These are phyloP conservation scores for Prionchulus punctatus DNA, from an alignment of 2,888 invertebrate species.

Conservation along the genomic window DNA sequence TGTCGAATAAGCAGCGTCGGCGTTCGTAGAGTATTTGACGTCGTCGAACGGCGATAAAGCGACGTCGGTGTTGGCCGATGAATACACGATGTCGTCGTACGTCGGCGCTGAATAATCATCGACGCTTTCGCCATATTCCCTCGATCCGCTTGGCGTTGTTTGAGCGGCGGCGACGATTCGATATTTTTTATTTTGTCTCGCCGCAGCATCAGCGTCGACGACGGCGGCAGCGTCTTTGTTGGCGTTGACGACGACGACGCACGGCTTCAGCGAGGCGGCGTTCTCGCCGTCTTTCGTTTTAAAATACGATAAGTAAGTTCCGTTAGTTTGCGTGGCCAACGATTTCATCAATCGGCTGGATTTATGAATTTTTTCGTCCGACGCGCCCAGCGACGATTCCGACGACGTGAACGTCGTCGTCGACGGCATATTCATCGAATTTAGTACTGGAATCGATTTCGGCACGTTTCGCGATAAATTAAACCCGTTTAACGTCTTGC, in stretches of 20 bases:
- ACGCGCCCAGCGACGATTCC: background rate
- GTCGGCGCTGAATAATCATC: too few relatives aligned
- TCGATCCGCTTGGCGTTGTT: background rate
- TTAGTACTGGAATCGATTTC: background rate
- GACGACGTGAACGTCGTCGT: background rate
- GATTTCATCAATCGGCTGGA: background rate
- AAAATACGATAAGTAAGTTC: background rate
- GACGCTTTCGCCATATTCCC: too few relatives aligned
- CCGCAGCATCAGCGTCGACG: background rate
- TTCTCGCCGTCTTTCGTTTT: background rate
- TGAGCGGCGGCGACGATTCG: background rate
- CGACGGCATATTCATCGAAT: background rate
- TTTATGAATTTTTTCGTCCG: background rate
- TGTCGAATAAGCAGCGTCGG: background rate
- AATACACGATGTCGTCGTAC: too few relatives aligned
- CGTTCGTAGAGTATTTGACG: background rate
- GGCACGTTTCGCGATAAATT: too few relatives aligned
- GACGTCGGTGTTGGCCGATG: too few relatives aligned
- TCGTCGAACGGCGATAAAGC: background rate
- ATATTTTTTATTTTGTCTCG: background rate
- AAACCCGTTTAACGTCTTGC: background rate
- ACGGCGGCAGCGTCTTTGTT: background rate
- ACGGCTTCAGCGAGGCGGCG: too few relatives aligned
- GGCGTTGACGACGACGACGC: too few relatives aligned
- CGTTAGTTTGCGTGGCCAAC: conserved; percentile 3